Evolutionary conservation across 1,140 invertebrate species (phyloP).

Genomic region (Anoplophora glabripennis): DNA sequence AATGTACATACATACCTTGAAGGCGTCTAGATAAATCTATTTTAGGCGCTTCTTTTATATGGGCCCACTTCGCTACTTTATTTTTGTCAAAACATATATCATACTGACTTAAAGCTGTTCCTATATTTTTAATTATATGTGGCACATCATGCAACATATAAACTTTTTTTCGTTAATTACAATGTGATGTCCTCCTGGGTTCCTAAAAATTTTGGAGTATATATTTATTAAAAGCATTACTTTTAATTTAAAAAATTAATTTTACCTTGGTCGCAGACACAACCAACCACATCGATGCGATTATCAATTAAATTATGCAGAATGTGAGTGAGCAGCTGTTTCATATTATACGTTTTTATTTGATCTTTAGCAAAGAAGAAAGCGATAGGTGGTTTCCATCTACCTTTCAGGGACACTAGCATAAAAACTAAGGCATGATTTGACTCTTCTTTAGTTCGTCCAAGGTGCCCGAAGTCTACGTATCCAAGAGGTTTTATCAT

Average conservation of each 20-base stretch:
- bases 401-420: no score
- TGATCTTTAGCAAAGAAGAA: no score
- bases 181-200: not conserved
- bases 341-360: no score
- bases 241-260: not conserved
- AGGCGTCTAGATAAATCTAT: no score
- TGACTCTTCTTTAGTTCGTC: no score
- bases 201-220: not conserved
- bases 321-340: no score
- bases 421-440: no score
- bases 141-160: not conserved
- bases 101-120: not conserved
- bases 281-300: no score
- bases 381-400: no score
- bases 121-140: not conserved
- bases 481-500: no score
- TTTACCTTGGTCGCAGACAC: not conserved
- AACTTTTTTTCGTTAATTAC: conserved; percentile 14
- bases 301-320: no score
- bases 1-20: not conserved
- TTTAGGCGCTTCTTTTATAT: not conserved
- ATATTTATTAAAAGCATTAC: not conserved
- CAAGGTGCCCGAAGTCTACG: no score
- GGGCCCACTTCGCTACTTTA: not conserved
- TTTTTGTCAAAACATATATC: not conserved